These are phyloP conservation scores for Camptogramma bilineatum DNA, from an alignment of 2,888 invertebrate species.

Conservation along the genomic window DNA sequence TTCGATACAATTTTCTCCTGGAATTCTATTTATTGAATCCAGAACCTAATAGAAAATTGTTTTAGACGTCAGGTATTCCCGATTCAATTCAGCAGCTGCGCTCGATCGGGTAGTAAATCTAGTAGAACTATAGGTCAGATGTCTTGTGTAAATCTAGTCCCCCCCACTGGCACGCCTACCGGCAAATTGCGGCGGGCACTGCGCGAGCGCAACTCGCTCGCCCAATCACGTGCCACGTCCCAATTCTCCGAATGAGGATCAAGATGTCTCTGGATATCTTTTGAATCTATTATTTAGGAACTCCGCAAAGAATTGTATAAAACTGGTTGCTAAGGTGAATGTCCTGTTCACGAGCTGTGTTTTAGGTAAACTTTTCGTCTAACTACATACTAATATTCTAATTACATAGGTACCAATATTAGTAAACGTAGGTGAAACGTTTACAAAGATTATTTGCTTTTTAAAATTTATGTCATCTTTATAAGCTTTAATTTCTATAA, in stretches of 20 bases:
- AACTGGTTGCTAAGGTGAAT: not conserved
- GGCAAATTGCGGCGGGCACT: conserved; percentile 67
- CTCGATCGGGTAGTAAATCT: conserved; percentile 35
- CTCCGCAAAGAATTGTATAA: not conserved
- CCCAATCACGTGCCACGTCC: conserved; percentile 65
- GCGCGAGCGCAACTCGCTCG: conserved; percentile 68
- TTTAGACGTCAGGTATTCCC: conserved; percentile 31
- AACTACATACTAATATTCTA: too few species aligned
- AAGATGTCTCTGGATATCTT: conserved; percentile 52
- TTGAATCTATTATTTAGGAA: conserved; percentile 34
- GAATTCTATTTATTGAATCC: conserved; percentile 23
- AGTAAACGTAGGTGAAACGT: too few species aligned
- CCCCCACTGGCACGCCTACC: conserved; percentile 69
- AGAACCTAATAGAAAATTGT: conserved; percentile 29
- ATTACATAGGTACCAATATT: too few species aligned
- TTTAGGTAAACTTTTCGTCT: too few species aligned
- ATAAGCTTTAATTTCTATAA: conserved; percentile 16
- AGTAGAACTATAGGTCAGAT: conserved; percentile 44
- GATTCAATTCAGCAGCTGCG: conserved; percentile 35
- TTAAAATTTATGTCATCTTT: not conserved
- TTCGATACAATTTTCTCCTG: conserved; percentile 15
- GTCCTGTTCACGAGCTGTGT: not conserved
- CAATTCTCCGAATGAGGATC: conserved; percentile 59
- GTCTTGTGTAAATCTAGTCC: conserved; percentile 48
- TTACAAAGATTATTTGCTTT: too few species aligned